A percentile compares a stretch with the other conserved stretches of the same genome.
phyloP scores from a whole-genome alignment of 1,140 invertebrate genomes.

The Lutraria rhynchaena region DNA sequence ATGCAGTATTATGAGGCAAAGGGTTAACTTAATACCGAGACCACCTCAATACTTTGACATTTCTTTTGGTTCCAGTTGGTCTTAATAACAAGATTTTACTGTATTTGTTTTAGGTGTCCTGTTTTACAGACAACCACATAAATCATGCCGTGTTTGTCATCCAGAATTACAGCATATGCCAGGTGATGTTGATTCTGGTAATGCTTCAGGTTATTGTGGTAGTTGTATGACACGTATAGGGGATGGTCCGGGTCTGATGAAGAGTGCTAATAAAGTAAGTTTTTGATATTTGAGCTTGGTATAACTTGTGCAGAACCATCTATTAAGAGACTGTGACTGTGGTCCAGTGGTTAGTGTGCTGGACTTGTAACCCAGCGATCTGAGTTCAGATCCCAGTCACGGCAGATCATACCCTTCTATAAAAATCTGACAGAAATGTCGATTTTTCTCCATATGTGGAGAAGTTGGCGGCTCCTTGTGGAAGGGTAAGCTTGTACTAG shows the following conservation, averaged over 20 bases:
- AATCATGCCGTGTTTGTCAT: conserved; percentile 1
- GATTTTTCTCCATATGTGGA: no score
- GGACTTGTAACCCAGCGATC: not conserved
- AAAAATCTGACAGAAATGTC: no score
- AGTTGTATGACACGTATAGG: not conserved
- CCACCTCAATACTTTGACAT: not conserved
- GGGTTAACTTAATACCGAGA: not conserved
- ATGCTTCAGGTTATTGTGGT: not conserved
- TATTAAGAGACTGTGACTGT: not conserved
- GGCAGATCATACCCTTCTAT: no score
- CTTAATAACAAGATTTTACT: not conserved
- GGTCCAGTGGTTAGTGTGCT: not conserved
- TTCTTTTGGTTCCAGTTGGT: not conserved
- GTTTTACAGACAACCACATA: not conserved
- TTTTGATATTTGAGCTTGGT: no score
- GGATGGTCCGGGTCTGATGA: not conserved
- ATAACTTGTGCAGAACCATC: not conserved
- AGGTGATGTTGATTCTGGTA: not conserved
- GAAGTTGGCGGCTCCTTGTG: no score
- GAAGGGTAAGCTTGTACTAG: no score
- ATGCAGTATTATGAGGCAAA: no score
- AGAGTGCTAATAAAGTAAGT: not conserved
- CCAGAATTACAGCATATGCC: conserved; percentile 11
- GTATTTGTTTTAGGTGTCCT: not conserved
- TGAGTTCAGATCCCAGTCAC: no score